phyloP scores from a whole-genome alignment of 2,113 vertebrate species.

The Hipposideros armiger region DNA sequence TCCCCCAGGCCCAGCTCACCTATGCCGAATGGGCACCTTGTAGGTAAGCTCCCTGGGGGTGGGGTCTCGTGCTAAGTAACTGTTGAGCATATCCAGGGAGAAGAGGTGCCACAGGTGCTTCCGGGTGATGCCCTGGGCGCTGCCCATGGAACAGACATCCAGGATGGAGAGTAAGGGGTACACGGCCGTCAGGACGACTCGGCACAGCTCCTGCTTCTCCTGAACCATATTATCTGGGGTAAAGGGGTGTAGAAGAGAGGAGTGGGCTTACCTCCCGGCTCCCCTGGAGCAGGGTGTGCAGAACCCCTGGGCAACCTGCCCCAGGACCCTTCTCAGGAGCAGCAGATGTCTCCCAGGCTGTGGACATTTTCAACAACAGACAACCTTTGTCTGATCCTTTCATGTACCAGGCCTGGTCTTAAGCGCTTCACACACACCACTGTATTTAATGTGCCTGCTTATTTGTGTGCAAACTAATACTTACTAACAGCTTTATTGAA shows the following conservation, averaged over 20 bases:
- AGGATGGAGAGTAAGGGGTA: constrained; percentile 90
- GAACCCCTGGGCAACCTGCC: neutral
- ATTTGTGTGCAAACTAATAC: neutral
- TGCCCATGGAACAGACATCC: constrained; percentile 88
- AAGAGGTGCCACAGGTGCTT: constrained; percentile 92
- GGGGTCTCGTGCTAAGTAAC: constrained; percentile 88
- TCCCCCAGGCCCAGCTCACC: constrained; percentile 82
- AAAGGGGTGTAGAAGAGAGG: neutral
- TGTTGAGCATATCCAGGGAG: constrained; percentile 92
- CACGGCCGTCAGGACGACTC: constrained; percentile 86
- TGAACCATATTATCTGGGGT: constrained; percentile 58
- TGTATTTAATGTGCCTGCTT: neutral
- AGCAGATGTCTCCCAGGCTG: neutral
- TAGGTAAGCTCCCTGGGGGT: constrained; percentile 88
- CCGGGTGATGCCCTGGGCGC: constrained; percentile 88
- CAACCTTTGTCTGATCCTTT: neutral
- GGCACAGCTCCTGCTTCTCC: constrained; percentile 86
- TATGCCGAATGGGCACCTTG: constrained; percentile 90
- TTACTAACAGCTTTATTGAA: neutral
- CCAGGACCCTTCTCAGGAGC: neutral
- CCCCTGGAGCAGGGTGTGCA: rapidly evolving
- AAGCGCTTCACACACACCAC: neutral
- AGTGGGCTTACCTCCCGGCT: neutral
- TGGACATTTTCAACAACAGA: neutral
- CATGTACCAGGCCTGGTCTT: neutral